These are phyloP conservation scores for Xestoiulus laeticollis DNA, from an alignment of 2,888 invertebrate genomes.

Conservation along the genomic window DNA sequence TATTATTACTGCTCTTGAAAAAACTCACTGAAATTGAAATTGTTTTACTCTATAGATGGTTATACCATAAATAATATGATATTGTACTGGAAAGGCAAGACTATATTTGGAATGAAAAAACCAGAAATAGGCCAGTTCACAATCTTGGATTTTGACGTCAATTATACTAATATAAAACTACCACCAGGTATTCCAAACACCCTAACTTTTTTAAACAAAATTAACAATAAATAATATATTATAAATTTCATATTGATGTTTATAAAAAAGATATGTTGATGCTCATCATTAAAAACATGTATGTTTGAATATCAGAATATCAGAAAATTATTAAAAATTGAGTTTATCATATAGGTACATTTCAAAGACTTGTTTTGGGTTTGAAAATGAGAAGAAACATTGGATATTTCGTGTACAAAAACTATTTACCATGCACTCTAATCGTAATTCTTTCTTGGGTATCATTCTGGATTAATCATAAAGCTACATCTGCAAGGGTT, in stretches of 20 bases:
- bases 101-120: constrained; percentile 93
- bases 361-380: constrained; percentile 90
- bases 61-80: constrained; percentile 96
- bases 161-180: constrained; percentile 89
- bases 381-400: constrained; percentile 94
- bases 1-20: too few relatives aligned
- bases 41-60: constrained; percentile 91
- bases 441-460: constrained; percentile 99
- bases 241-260: too few relatives aligned
- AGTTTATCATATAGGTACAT: constrained; percentile 73
- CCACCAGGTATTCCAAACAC: constrained; percentile 95
- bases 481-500: constrained; percentile 96
- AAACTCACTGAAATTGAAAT: too few relatives aligned
- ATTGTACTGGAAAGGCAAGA: constrained; percentile 96
- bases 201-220: too few relatives aligned
- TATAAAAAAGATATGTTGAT: too few relatives aligned
- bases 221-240: too few relatives aligned
- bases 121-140: constrained; percentile 97
- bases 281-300: too few relatives aligned
- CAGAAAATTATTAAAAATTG: too few relatives aligned
- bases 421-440: constrained; percentile 93
- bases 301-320: too few relatives aligned
- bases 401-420: constrained; percentile 98
- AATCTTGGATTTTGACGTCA: constrained; percentile 92
- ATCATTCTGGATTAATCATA: constrained; percentile 98